A percentile compares a stretch with the other conserved stretches of the same genome.
Evolutionary conservation across 2,797 vertebrate genomes (phyloP).

Genomic region (Diplodus puntazzo): DNA sequence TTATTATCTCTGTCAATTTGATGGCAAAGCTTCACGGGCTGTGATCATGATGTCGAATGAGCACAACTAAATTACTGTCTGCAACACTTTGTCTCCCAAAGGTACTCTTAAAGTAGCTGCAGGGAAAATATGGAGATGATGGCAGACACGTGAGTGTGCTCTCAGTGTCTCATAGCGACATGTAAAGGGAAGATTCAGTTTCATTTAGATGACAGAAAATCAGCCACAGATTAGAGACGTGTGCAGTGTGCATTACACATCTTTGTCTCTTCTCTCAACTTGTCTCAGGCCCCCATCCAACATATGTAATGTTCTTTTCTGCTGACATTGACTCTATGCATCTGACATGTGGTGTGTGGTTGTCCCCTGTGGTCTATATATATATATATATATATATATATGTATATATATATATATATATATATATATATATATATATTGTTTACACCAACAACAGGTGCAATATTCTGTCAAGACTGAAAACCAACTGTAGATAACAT

Average conservation of each 20-base stretch:
- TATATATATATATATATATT: no score
- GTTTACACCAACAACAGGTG: no score
- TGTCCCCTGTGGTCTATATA: no score
- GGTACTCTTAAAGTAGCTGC: conserved; percentile 29
- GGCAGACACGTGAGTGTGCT: not conserved
- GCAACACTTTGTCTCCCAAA: conserved; percentile 43
- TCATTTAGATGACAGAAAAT: conserved; percentile 11
- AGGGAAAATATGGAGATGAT: conserved; percentile 7
- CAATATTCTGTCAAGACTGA: not conserved
- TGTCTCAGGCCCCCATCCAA: not conserved
- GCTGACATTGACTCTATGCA: not conserved
- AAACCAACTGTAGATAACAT: not conserved
- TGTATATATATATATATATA: no score
- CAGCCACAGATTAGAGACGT: not conserved
- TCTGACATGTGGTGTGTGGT: no score
- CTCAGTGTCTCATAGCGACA: not conserved
- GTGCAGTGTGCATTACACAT: not conserved
- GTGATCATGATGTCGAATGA: conserved; percentile 46
- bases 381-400: no score
- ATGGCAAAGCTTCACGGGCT: conserved; percentile 46
- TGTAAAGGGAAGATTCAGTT: not conserved
- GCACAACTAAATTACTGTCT: conserved; percentile 49
- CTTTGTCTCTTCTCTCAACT: not conserved
- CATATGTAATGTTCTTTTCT: not conserved
- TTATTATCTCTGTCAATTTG: conserved; percentile 55